Conservation (phyloP, 2,113 vertebrate species). For the Sclerurus mexicanus region DNA sequence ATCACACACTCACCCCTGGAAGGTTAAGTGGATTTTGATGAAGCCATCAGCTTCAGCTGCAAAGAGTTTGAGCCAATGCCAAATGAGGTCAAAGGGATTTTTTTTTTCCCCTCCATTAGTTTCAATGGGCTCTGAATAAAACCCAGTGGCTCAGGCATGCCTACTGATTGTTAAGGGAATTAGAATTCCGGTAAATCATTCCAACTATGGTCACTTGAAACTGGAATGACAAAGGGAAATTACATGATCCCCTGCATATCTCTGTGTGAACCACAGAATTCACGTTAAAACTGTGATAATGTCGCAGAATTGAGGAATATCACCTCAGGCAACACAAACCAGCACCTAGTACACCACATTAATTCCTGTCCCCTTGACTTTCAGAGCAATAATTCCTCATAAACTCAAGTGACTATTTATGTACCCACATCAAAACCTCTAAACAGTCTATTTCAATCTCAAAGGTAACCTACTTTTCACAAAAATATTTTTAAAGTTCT, state of each 20-base stretch:
- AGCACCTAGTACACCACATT: not conserved
- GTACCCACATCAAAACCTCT: not conserved
- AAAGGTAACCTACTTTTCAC: not conserved
- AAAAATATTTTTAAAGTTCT: not conserved
- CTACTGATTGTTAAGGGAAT: constrained; percentile 19
- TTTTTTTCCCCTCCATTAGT: constrained; percentile 20
- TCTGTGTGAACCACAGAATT: not conserved
- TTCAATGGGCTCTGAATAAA: constrained; percentile 30
- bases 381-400: not conserved
- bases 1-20: not conserved
- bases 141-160: not conserved
- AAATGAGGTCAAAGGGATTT: constrained; percentile 31
- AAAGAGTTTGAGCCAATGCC: constrained; percentile 21
- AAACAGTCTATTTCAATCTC: not conserved
- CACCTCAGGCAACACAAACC: not conserved
- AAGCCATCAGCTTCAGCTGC: constrained; percentile 22
- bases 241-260: not conserved
- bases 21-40: constrained; percentile 59
- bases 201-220: not conserved
- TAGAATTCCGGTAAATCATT: constrained; percentile 21
- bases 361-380: not conserved
- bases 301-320: not conserved
- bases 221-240: not conserved
- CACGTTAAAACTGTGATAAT: not conserved
- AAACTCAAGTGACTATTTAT: not conserved